Conservation (phyloP, 2,888 invertebrate species). For the Litoditis marina region DNA sequence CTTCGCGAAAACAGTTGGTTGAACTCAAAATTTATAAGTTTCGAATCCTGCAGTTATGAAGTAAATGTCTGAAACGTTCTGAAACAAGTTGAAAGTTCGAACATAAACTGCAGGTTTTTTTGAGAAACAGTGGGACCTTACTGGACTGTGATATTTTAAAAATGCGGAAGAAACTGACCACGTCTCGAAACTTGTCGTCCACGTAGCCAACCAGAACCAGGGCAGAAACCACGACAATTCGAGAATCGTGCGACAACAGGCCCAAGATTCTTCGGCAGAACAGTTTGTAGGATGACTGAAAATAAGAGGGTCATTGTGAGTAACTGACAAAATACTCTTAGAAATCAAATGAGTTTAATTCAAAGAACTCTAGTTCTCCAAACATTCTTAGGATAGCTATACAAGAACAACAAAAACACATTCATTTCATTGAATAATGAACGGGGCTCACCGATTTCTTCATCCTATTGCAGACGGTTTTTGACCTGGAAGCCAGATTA, state of each 20-base stretch:
- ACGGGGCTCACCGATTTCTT: constrained; percentile 36
- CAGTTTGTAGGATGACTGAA: constrained; percentile 40
- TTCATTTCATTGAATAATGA: neutral
- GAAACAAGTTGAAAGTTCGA: too few relatives aligned
- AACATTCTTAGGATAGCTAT: neutral
- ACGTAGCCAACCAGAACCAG: constrained; percentile 54
- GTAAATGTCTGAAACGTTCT: too few relatives aligned
- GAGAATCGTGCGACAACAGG: constrained; percentile 43
- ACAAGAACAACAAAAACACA: neutral
- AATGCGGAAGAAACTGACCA: constrained; percentile 27
- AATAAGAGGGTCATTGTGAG: constrained; percentile 21
- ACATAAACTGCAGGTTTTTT: neutral
- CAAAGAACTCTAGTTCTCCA: too few relatives aligned
- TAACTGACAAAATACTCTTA: neutral
- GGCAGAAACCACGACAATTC: constrained; percentile 53
- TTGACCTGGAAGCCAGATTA: constrained; percentile 52
- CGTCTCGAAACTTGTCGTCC: constrained; percentile 46
- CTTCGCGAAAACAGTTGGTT: too few relatives aligned
- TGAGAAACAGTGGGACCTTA: too few relatives aligned
- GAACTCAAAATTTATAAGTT: too few relatives aligned
- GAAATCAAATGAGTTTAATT: too few relatives aligned
- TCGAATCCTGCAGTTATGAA: too few relatives aligned
- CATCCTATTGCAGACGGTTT: constrained; percentile 42
- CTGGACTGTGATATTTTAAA: neutral
- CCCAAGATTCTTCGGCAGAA: constrained; percentile 43